Conservation (phyloP, 2,113 vertebrate genomes). For the Eulacestoma nigropectus region DNA sequence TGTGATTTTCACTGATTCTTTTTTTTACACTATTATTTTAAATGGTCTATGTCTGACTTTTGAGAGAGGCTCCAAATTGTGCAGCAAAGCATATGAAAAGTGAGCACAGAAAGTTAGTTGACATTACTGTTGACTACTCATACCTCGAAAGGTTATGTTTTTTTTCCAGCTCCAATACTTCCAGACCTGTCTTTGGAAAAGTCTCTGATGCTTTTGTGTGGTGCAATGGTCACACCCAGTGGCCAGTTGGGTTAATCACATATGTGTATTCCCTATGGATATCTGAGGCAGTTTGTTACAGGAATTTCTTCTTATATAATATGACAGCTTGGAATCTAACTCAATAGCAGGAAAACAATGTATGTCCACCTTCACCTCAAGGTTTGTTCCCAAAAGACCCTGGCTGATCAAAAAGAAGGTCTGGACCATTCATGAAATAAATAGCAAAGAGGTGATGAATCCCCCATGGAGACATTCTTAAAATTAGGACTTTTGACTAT, state of each 20-base stretch:
- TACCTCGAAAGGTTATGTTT: neutral
- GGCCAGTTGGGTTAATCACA: slow-evolving; percentile 67
- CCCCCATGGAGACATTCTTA: neutral
- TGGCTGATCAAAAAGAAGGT: slow-evolving; percentile 15
- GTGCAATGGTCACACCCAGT: slow-evolving; percentile 75
- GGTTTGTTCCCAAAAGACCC: neutral
- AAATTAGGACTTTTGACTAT: slow-evolving; percentile 43
- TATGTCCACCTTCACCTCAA: slow-evolving; percentile 11
- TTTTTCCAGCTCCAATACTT: neutral
- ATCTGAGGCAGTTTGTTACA: slow-evolving; percentile 29
- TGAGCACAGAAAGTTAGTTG: neutral
- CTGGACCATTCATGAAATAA: slow-evolving; percentile 2
- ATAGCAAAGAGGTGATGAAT: slow-evolving; percentile 14
- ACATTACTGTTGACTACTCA: neutral
- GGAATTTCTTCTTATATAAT: neutral
- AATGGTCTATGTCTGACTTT: neutral
- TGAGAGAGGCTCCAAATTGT: neutral
- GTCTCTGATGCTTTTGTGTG: slow-evolving; percentile 50
- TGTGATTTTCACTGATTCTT: neutral
- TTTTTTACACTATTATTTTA: neutral
- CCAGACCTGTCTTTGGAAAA: neutral
- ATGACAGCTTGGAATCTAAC: slow-evolving; percentile 14
- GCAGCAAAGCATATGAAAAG: neutral
- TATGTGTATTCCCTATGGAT: slow-evolving; percentile 51
- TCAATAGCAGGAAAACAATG: neutral